phyloP scores from a whole-genome alignment of 2,888 invertebrate genomes.

The Teleogryllus oceanicus region DNA sequence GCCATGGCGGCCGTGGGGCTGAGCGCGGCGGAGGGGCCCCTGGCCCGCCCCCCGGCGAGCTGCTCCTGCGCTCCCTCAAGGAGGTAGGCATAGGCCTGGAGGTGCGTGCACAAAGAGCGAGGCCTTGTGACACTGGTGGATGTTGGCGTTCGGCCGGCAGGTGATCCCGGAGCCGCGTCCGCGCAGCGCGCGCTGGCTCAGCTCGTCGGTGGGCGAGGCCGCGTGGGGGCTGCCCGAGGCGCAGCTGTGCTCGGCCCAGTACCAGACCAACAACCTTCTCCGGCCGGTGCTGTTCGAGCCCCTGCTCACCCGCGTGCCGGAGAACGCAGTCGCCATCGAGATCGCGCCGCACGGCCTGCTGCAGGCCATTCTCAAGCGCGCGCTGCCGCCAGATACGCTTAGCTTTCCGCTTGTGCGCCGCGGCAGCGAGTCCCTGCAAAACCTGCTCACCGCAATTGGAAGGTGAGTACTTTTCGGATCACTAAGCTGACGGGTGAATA shows the following conservation, averaged over 20 bases:
- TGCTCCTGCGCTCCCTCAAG: constrained; percentile 45
- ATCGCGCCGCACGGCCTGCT: constrained; percentile 87
- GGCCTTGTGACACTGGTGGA: constrained; percentile 47
- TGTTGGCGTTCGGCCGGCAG: constrained; percentile 52
- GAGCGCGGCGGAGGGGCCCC: constrained; percentile 47
- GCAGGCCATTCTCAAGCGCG: constrained; percentile 79
- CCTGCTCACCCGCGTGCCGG: constrained; percentile 68
- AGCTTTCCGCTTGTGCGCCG: constrained; percentile 74
- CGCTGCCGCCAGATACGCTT: constrained; percentile 64
- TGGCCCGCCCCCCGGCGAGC: constrained; percentile 45
- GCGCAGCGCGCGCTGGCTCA: constrained; percentile 76
- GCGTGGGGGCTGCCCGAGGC: constrained; percentile 67
- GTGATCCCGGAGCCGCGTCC: constrained; percentile 60
- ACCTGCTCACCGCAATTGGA: constrained; percentile 61
- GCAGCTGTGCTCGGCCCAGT: constrained; percentile 73
- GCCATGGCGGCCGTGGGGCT: constrained; percentile 80
- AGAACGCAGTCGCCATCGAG: constrained; percentile 79
- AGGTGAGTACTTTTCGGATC: constrained; percentile 51
- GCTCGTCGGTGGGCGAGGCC: constrained; percentile 72
- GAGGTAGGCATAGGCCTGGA: constrained; percentile 40
- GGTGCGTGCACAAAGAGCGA: no score
- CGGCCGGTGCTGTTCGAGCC: constrained; percentile 25
- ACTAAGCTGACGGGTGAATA: neutral
- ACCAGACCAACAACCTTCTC: constrained; percentile 70
- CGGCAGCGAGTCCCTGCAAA: constrained; percentile 61